These are phyloP conservation scores for Salminus brasiliensis DNA, from an alignment of 2,113 vertebrate species.

Conservation along the genomic window DNA sequence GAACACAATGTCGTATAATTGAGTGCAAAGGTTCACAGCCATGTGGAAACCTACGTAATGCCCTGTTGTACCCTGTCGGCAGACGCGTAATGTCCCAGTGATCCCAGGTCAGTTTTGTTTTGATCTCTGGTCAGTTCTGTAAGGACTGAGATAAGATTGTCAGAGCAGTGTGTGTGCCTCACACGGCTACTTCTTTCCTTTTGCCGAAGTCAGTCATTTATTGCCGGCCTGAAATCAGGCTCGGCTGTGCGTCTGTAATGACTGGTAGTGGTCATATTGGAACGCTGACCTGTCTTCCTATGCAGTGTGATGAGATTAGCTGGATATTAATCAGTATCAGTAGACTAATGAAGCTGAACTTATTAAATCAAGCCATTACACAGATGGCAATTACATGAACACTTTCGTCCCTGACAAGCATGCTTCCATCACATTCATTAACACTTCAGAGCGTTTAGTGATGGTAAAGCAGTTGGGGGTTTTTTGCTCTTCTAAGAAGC, in stretches of 20 bases:
- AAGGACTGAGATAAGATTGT: background rate
- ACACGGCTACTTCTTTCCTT: background rate
- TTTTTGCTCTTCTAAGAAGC: slow-evolving; percentile 7
- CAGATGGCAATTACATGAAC: slow-evolving; percentile 41
- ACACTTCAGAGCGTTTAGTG: slow-evolving; percentile 22
- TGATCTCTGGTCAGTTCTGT: background rate
- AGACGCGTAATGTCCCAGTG: background rate
- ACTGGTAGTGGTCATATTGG: background rate
- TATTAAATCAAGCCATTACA: slow-evolving; percentile 40
- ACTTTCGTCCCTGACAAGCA: slow-evolving; percentile 7
- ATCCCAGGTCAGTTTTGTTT: background rate
- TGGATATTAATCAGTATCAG: slow-evolving; percentile 40
- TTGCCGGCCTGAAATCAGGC: background rate
- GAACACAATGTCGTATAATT: background rate
- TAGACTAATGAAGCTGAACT: slow-evolving; percentile 35
- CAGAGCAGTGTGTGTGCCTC: background rate
- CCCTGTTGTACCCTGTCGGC: background rate
- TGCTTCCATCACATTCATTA: slow-evolving; percentile 13
- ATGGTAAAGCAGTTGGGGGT: slow-evolving; percentile 23
- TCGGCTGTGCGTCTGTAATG: background rate
- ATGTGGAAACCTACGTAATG: background rate
- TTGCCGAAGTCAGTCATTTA: background rate
- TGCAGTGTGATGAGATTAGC: slow-evolving; percentile 38
- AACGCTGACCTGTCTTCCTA: background rate
- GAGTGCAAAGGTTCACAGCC: slow-evolving; percentile 28